Base-by-base conservation (phyloP, 2,113 vertebrate species). In the Callipepla squamata region DNA sequence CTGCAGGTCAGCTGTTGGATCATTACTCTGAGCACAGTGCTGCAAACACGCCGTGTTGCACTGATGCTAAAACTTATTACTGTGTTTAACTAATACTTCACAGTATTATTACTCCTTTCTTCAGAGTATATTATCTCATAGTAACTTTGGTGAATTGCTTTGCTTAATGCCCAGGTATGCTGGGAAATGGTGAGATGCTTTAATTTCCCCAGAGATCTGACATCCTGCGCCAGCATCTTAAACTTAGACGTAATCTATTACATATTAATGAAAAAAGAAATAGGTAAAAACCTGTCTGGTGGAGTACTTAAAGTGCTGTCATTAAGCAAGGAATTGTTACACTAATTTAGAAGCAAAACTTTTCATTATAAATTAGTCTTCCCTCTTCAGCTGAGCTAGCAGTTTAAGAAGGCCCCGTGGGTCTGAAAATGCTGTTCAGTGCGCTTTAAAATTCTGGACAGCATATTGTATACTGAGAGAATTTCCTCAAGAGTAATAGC, bases 191-290 rank as follows among this genome's bases (percentile, higher is more conserved):
- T 84, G 82, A 78, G 82, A 72, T 77, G 70, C 69, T 80, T 85
- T 94, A 94, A 94, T 95, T 95, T 94, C 91, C 95, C 93, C 68
- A 38, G 76, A 91, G 87, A 78, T 16, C 47, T 80, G 23, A 48
- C 23, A 42, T 91, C 83, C 69, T 94, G 69, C 80, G 76, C 68
- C 80, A 93, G 65, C 57, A 40, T 90, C 91, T 93, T 94, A 85
- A 94, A 80, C 51, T 47, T 85, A n/a, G 53, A 47, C 80, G 57
- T 90, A 69, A 93, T 84, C 80, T 94, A 36, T 92, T 94, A 59
- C 38, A 17, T 72, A 85, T 80, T 88, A 88, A 65, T 68, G 88
- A 61, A 47, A 55, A 84, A 78, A 67, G 40, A 51, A 85, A 87
- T 42, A 81, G 59, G 55, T 28, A 18, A 66, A 90, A 55, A 83